Conservation (phyloP, 2,888 invertebrate genomes). For the Lycophotia porphyrea region DNA sequence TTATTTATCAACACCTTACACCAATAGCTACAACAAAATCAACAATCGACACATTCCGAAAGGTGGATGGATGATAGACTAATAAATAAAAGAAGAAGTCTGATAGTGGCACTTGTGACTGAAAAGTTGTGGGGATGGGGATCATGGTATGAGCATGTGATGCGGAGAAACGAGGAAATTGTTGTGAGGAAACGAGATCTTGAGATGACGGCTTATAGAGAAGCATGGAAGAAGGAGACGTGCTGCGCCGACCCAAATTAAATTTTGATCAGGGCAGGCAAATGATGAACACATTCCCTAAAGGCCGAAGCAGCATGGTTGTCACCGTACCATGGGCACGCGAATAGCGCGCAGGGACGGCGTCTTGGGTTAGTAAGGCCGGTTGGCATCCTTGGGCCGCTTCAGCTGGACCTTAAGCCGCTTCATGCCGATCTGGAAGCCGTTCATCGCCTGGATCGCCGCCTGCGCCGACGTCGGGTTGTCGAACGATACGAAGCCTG, state of each 20-base stretch:
- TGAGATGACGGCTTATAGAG: not conserved
- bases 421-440: constrained; percentile 99
- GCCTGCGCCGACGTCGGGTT: constrained; percentile 99
- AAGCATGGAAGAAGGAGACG: not conserved
- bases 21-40: not conserved
- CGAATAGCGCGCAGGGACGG: constrained; percentile 89
- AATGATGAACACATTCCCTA: not conserved
- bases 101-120: not conserved
- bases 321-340: constrained; percentile 77
- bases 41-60: not conserved
- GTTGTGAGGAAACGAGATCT: not conserved
- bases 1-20: not conserved
- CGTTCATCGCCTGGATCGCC: constrained; percentile 99
- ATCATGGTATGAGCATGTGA: not conserved
- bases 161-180: not conserved
- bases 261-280: not conserved
- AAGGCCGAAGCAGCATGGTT: not conserved
- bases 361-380: constrained; percentile 97
- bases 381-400: constrained; percentile 99
- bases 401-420: constrained; percentile 99
- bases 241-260: not conserved
- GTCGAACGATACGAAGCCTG: constrained; percentile 99
- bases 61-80: not conserved
- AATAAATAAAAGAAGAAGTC: not conserved
- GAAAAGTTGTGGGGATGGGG: not conserved